Evolutionary conservation across 1,140 invertebrate genomes (phyloP).

Genomic region (Papilio aristodemus): DNA sequence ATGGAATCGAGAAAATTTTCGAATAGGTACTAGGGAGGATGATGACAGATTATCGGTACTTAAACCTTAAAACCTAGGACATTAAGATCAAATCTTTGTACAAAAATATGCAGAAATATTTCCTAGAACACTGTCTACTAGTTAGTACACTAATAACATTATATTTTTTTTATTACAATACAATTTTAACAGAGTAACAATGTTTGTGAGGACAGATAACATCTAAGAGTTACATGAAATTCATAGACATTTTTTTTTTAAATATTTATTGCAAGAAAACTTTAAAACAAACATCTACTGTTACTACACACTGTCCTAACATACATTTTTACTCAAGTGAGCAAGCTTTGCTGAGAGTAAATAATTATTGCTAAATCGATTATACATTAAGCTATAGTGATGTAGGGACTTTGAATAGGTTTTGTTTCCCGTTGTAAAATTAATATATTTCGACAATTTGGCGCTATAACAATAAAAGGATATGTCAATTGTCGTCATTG

Average conservation of each 20-base stretch:
- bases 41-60: slow-evolving; percentile 48
- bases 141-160: slow-evolving; percentile 42
- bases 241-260: neutral
- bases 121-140: slow-evolving; percentile 61
- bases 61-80: slow-evolving; percentile 49
- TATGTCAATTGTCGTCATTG: slow-evolving; percentile 17
- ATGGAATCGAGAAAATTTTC: slow-evolving; percentile 61
- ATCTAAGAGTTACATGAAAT: slow-evolving; percentile 29
- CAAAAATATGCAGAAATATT: slow-evolving; percentile 73
- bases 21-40: slow-evolving; percentile 60
- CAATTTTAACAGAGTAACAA: slow-evolving; percentile 45
- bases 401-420: slow-evolving; percentile 17
- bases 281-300: slow-evolving; percentile 28
- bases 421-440: slow-evolving; percentile 5
- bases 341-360: slow-evolving; percentile 47
- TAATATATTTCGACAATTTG: slow-evolving; percentile 20
- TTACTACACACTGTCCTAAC: slow-evolving; percentile 42
- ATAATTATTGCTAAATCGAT: slow-evolving; percentile 43
- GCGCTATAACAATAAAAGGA: slow-evolving; percentile 20
- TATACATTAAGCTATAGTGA: slow-evolving; percentile 31
- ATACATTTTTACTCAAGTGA: slow-evolving; percentile 48
- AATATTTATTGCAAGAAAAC: neutral
- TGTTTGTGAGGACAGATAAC: slow-evolving; percentile 46
- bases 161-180: slow-evolving; percentile 41
- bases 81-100: slow-evolving; percentile 65